Base-by-base conservation (phyloP, 1,140 invertebrate species). In the Drosophila saltans region DNA sequence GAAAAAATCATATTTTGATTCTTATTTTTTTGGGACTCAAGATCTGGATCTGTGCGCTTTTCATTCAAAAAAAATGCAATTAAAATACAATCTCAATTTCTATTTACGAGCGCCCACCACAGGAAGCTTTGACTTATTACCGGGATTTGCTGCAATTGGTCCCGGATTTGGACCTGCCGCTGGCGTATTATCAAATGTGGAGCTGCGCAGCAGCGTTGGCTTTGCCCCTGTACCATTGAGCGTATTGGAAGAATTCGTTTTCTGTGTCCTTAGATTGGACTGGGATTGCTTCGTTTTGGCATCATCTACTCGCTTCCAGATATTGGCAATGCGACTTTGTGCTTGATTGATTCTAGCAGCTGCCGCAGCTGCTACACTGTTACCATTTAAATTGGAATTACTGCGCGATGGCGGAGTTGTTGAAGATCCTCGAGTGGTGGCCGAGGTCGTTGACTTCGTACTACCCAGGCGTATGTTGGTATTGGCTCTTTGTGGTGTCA, bases 221-320 rank as follows among this genome's bases (percentile, higher is more conserved):
- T 58, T 43, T 62, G 75, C 9, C 21, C 56, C 57, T 21, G 30
- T 24, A 10, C 66, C 70, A 24, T 79, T 89, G 26, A 89, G 59
- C n/a, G 71, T 78, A 28, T 72, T 81, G 74, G 85, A 83, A 73
- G 77, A 88, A 72, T 78, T 88, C 40, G 83, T 89, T 83, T 88
- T 77, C 66, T 91, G 85, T 11, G 83, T 80, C 48, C 59, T 77
- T 36, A 89, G 45, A 64, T 88, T 88, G 45, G 80, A 65, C 16
- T 56, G 36, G 58, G 57, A 39, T 66, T 61, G 69, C 56, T 78
- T 78, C 30, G 67, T 70, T 9, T 91, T 92, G n/a, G 92, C 95
- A 40, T 97, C 95, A 81, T 97, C 96, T 2, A 96, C 96, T 80
- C 95, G 96, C 79, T 97, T 98, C 97, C 97, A 98, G 10, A 98